Conservation (phyloP, 2,888 invertebrate species). For the Agriotes lineatus region DNA sequence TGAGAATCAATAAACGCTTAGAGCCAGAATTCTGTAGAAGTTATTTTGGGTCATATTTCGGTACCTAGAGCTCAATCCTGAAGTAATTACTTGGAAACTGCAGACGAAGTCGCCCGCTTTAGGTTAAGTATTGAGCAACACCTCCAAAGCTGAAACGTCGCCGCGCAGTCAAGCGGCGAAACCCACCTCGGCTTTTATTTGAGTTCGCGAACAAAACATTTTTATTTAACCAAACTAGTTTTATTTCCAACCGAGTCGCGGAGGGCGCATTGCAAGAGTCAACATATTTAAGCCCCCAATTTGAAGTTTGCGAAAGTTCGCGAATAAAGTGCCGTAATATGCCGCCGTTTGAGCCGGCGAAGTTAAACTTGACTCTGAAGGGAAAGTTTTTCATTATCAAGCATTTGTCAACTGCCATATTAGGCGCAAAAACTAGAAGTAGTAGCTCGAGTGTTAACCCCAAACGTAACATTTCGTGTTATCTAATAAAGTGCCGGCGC, state of each 20-base stretch:
- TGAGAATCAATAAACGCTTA: too few relatives aligned
- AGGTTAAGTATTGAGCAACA: too few relatives aligned
- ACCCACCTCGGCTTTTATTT: too few relatives aligned
- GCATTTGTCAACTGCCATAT: constrained; percentile 40
- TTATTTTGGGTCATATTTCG: too few relatives aligned
- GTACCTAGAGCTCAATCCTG: too few relatives aligned
- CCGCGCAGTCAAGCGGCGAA: too few relatives aligned
- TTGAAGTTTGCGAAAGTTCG: constrained; percentile 24
- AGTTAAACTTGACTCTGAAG: constrained; percentile 12
- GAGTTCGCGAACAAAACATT: too few relatives aligned
- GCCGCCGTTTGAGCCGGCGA: constrained; percentile 22
- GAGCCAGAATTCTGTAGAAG: too few relatives aligned
- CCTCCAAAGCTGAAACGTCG: too few relatives aligned
- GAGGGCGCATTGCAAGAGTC: constrained; percentile 6
- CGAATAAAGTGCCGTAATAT: constrained; percentile 25
- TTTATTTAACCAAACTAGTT: background rate
- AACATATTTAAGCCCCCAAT: constrained; percentile 28
- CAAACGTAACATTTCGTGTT: constrained; percentile 49
- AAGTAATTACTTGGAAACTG: too few relatives aligned
- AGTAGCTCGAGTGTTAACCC: constrained; percentile 39
- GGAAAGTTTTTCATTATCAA: constrained; percentile 36
- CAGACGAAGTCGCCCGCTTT: too few relatives aligned
- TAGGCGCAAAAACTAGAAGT: constrained; percentile 40
- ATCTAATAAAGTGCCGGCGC: constrained; percentile 52
- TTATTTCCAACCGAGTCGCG: constrained; percentile 4